Base-by-base conservation (phyloP, 2,888 invertebrate species). In the Tipula unca region DNA sequence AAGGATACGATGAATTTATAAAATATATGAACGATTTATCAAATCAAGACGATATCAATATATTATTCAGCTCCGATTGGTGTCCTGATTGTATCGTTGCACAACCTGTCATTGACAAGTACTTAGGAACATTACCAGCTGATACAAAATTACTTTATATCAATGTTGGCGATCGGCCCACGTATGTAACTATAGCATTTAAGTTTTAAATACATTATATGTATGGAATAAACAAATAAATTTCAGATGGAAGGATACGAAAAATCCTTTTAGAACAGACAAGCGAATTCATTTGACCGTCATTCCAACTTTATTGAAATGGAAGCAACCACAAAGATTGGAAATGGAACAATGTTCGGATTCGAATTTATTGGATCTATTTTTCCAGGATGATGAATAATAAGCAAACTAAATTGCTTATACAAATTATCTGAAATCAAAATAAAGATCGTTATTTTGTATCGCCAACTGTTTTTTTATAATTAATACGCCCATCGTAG, bases 231-330 rank as follows among this genome's bases (percentile, higher is more conserved):
- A 35, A 3, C 3, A 35, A 35, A 35, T 82, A 29, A 32, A 83
- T 32, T 83, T 17, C 17, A 83, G 83, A 5, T 83, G 83, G 83
- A 83, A 83, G 4, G 83, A 83, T 17, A 32, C 8, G n/a, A 83
- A 83, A 32, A 83, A 83, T 32, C 83, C 83, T 17, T 83, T 83
- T 83, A 29, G 83, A 83, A 83, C 83, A 17, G 83, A 83, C 83
- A 83, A 83, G 32, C 29, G 83, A 32, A 83, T 32, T 10, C 29
- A 83, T 17, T 83, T 83, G 17, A 83, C 83, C 0, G 83, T 83
- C 1, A 83, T 83, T 32, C 83, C 83, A 32, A 83, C 83, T 8
- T 17, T 83, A 17, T n/a, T 83, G 8, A 83, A 32, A 32, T 83
- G 83, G 83, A 83, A 83, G 1, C 29, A 29, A 83, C 5, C 35